Conservation (phyloP, 2,113 vertebrate genomes). For the Amphilophus citrinellus region DNA sequence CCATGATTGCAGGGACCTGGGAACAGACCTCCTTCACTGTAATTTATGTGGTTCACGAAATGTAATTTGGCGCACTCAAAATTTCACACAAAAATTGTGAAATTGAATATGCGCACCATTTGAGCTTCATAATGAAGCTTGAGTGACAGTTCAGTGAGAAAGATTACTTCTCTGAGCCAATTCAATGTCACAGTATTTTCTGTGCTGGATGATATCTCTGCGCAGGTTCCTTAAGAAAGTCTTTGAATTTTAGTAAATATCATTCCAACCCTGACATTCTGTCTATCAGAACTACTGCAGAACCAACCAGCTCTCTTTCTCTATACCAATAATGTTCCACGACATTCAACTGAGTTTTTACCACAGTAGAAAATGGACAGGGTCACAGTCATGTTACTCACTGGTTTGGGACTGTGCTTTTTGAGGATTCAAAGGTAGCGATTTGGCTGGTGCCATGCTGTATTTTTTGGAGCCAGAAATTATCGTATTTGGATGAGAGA, state of each 20-base stretch:
- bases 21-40: background rate
- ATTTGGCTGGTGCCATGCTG: background rate
- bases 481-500: background rate
- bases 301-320: background rate
- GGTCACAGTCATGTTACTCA: background rate
- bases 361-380: background rate
- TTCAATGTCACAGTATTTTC: background rate
- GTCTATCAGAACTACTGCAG: background rate
- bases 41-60: background rate
- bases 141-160: background rate
- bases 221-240: background rate
- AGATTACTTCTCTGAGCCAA: background rate
- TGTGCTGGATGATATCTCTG: background rate
- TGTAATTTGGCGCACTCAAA: conserved; percentile 3
- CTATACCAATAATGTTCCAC: background rate
- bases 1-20: conserved; percentile 7
- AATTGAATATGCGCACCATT: background rate
- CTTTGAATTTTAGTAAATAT: background rate
- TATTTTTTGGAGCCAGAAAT: background rate
- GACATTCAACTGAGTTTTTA: background rate
- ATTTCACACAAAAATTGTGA: background rate
- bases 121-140: background rate
- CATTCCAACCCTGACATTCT: background rate
- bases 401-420: background rate
- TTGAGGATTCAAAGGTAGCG: background rate